Percentiles rank a stretch among this genome's conserved stretches.
Evolutionary conservation across 2,888 invertebrate species (phyloP).

Genomic region (Pharmacophagus antenor): DNA sequence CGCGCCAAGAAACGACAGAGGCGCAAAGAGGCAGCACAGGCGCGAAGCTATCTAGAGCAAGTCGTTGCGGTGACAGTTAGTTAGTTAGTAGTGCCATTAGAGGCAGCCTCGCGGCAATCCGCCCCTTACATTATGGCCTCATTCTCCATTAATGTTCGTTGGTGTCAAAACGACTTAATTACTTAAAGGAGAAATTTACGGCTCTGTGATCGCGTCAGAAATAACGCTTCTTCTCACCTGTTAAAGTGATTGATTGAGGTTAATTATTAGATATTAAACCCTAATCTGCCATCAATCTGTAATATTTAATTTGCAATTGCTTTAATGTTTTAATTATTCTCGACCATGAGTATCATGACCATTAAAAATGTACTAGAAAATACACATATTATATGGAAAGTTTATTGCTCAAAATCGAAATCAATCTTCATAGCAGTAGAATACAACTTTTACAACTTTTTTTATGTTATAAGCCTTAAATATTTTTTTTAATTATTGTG

Average conservation of each 20-base stretch:
- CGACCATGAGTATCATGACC: no score
- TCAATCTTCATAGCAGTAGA: no score
- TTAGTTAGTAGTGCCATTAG: slow-evolving; percentile 72
- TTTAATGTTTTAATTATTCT: no score
- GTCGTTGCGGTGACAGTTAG: slow-evolving; percentile 68
- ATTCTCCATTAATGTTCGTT: slow-evolving; percentile 64
- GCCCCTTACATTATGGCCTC: slow-evolving; percentile 46
- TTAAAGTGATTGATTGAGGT: slow-evolving; percentile 22
- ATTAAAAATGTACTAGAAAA: no score
- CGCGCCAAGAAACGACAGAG: slow-evolving; percentile 33
- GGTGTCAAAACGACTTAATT: slow-evolving; percentile 71
- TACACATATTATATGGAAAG: no score
- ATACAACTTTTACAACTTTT: no score
- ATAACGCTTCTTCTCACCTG: slow-evolving; percentile 29
- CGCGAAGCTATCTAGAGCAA: slow-evolving; percentile 48
- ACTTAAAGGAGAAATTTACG: slow-evolving; percentile 58
- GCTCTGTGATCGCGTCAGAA: slow-evolving; percentile 51
- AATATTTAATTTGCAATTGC: background rate
- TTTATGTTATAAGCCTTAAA: no score
- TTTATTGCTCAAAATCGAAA: no score
- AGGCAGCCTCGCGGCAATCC: slow-evolving; percentile 53
- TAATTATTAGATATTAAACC: slow-evolving; percentile 4
- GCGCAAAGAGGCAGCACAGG: slow-evolving; percentile 31
- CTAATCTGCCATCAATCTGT: background rate
- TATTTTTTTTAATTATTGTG: no score